A percentile compares a stretch with the other conserved stretches of the same genome.
Evolutionary conservation across 2,113 vertebrate genomes (phyloP).

Genomic region (Toxostoma redivivum): DNA sequence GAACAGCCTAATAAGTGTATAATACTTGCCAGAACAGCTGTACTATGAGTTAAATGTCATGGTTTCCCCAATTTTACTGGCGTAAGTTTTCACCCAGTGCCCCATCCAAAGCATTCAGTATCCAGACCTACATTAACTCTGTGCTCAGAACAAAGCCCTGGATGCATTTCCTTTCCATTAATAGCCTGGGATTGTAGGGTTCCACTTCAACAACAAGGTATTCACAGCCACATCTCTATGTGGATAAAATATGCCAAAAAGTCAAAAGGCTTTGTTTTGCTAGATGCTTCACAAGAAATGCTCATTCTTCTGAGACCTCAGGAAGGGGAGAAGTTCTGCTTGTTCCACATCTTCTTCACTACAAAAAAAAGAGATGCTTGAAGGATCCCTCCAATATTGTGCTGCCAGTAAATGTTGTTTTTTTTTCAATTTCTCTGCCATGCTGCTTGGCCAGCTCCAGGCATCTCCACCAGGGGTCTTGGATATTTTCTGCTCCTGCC

Average conservation of each 20-base stretch:
- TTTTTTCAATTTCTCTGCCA: background rate
- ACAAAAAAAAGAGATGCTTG: background rate
- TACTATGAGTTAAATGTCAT: background rate
- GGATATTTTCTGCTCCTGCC: background rate
- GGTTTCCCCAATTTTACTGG: background rate
- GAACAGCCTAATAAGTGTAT: background rate
- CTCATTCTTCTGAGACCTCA: background rate
- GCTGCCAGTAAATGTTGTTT: background rate
- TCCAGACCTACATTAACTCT: background rate
- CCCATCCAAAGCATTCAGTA: background rate
- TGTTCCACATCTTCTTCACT: background rate
- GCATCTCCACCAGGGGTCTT: background rate
- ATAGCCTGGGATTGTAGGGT: background rate
- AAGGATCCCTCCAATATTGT: background rate
- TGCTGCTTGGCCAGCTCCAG: background rate
- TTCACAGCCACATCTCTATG: background rate
- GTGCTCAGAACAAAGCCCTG: background rate
- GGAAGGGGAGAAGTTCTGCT: background rate
- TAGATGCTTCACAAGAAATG: background rate
- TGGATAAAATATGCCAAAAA: background rate
- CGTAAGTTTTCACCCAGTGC: background rate
- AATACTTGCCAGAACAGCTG: background rate
- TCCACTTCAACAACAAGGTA: background rate
- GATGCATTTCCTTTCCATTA: background rate
- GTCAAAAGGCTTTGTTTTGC: background rate